Conservation (phyloP, 2,888 invertebrate species). For the Ophioninae sp. region DNA sequence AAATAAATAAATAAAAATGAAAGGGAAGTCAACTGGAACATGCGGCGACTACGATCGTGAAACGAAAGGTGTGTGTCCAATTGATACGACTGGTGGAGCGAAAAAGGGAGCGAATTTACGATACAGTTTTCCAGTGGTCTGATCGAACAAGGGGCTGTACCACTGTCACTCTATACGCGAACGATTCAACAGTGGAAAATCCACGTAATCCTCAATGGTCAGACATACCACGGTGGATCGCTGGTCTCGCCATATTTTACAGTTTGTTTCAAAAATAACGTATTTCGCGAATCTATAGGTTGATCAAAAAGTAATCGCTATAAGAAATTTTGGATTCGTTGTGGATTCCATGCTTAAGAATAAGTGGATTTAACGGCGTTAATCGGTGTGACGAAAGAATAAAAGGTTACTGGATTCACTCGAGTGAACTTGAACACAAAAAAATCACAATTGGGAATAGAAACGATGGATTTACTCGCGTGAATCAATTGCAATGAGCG, state of each 20-base stretch:
- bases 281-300: background rate
- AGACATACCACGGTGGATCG: conserved; percentile 22
- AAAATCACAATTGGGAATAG: too few species aligned
- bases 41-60: background rate
- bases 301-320: background rate
- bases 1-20: background rate
- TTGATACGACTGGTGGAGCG: background rate
- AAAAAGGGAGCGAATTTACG: conserved; percentile 1
- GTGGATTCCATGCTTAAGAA: too few species aligned
- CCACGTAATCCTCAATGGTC: conserved; percentile 28
- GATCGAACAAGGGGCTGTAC: conserved; percentile 17
- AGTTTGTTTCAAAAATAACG: background rate
- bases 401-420: too few species aligned
- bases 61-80: background rate
- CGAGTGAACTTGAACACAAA: too few species aligned
- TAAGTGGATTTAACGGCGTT: too few species aligned
- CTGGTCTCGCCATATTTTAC: background rate
- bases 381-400: too few species aligned
- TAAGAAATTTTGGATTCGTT: background rate
- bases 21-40: background rate
- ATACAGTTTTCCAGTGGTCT: conserved; percentile 11
- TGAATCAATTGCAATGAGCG: background rate
- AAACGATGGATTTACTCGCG: too few species aligned
- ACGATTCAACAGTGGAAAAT: conserved; percentile 35
- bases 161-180: background rate